Conservation (phyloP, 2,888 invertebrate genomes). For the Cosmia pyralina region DNA sequence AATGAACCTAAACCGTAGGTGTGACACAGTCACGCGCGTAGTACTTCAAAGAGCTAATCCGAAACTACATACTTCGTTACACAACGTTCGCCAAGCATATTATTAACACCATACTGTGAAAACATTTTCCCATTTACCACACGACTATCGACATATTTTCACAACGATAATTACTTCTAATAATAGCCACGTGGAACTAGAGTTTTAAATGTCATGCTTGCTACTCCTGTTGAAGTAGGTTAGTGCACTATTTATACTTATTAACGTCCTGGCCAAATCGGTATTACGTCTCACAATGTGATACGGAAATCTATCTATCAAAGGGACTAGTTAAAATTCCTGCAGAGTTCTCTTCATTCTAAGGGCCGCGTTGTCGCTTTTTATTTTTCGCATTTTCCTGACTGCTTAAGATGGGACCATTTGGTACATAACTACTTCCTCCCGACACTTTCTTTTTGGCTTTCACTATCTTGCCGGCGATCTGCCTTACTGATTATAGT, state of each 20-base stretch:
- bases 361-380: not conserved
- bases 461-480: too few relatives aligned
- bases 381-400: not conserved
- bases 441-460: not conserved
- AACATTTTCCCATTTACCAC: conserved; percentile 48
- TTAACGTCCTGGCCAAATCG: conserved; percentile 36
- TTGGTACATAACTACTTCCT: not conserved
- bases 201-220: conserved; percentile 44
- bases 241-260: conserved; percentile 51
- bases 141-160: conserved; percentile 42
- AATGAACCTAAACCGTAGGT: conserved; percentile 15
- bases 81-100: conserved; percentile 35
- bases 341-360: not conserved
- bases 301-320: conserved; percentile 40
- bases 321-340: not conserved
- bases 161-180: conserved; percentile 50
- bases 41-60: conserved; percentile 26
- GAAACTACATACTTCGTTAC: conserved; percentile 30
- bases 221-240: conserved; percentile 47
- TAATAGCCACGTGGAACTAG: conserved; percentile 42
- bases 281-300: conserved; percentile 23
- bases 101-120: conserved; percentile 61
- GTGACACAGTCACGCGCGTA: conserved; percentile 54
- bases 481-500: not conserved
- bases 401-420: not conserved